Evolutionary conservation across 2,113 vertebrate genomes (phyloP).

Genomic region (Neodon shergylaensis): DNA sequence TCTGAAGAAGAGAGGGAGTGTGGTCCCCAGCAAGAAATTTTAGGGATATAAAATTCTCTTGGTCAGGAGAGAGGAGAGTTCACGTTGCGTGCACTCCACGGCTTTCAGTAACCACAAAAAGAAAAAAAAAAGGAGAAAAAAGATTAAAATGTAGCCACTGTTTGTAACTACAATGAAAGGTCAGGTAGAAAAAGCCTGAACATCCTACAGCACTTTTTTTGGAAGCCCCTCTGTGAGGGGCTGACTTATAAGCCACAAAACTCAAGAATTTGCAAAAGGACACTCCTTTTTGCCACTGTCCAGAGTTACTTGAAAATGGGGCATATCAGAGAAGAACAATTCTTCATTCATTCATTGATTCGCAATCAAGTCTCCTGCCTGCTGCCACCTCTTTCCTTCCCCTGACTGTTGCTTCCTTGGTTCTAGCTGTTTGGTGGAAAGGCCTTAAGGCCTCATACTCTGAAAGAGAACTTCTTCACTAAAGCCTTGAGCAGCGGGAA

Average conservation of each 20-base stretch:
- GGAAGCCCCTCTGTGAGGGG: not conserved
- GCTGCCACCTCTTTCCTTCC: not conserved
- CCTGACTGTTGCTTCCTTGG: not conserved
- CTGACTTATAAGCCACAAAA: not conserved
- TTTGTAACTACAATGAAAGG: not conserved
- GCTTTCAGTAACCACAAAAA: not conserved
- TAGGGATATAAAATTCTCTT: not conserved
- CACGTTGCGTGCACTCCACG: fast-evolving
- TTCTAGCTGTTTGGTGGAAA: not conserved
- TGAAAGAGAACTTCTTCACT: not conserved
- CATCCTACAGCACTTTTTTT: fast-evolving
- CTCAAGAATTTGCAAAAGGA: not conserved
- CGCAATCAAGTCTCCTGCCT: not conserved
- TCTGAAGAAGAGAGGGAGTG: not conserved
- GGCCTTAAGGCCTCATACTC: not conserved
- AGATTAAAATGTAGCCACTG: not conserved
- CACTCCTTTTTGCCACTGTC: not conserved
- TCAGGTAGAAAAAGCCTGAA: not conserved
- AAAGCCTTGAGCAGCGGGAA: not conserved
- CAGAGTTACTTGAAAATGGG: not conserved
- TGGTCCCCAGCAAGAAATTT: not conserved
- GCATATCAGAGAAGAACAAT: not conserved
- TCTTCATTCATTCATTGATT: not conserved
- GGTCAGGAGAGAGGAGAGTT: not conserved
- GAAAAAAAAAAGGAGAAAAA: not conserved